Percentiles rank a stretch among this genome's conserved stretches.
Evolutionary conservation across 1,140 invertebrate genomes (phyloP).

Genomic region (Bombyx mandarina): DNA sequence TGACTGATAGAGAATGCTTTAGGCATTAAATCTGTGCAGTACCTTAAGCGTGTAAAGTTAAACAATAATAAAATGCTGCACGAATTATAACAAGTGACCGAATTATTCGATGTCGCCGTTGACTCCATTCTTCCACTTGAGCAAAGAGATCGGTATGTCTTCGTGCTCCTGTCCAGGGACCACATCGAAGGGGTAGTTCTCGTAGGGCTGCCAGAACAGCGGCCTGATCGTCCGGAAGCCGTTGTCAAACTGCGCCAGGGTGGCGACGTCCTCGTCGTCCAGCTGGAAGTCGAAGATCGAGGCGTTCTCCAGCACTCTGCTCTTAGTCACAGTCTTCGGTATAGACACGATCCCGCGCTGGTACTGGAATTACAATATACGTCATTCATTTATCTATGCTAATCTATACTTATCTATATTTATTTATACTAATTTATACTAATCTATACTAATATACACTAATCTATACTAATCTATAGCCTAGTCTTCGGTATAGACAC

Average conservation of each 20-base stretch:
- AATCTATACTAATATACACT: no score
- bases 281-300: slow-evolving; percentile 82
- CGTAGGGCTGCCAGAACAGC: slow-evolving; percentile 31
- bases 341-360: slow-evolving; percentile 81
- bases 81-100: no score
- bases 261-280: slow-evolving; percentile 69
- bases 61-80: no score
- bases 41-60: no score
- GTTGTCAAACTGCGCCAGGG: slow-evolving; percentile 53
- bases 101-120: slow-evolving; percentile 37
- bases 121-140: slow-evolving; percentile 40
- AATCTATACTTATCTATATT: no score
- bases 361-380: slow-evolving; percentile 59
- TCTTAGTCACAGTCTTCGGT: slow-evolving; percentile 82
- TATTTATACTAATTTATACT: no score
- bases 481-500: slow-evolving; percentile 82
- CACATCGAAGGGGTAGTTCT: slow-evolving; percentile 50
- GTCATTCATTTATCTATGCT: no score
- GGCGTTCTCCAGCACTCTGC: slow-evolving; percentile 79
- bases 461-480: no score
- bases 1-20: no score
- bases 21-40: no score
- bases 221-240: slow-evolving; percentile 32
- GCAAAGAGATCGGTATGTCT: slow-evolving; percentile 24
- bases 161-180: slow-evolving; percentile 10